Evolutionary conservation across 1,140 invertebrate genomes (phyloP), one percentile per base, ranked within the genome.

Genomic region (Tetramorium alpestre): DNA sequence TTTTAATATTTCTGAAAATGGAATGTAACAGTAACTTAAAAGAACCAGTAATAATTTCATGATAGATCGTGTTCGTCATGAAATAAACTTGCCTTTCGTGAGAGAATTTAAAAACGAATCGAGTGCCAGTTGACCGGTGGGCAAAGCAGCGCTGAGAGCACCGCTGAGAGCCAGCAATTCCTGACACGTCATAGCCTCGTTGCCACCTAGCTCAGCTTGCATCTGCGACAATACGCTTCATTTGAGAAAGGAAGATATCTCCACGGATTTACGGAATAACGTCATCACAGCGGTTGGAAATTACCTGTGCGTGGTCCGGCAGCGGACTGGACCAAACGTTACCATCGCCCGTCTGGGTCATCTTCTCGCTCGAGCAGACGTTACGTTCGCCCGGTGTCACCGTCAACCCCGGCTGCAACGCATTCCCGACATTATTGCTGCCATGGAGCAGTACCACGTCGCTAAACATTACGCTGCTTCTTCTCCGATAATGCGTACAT

Each of bases 81-180:
- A 58, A 22, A n/a, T 13, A 18, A 33, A 58, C 56, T 96, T 96
- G 73, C 97, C 97, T 94, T 98, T 98, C 11, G 97, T 97, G 11
- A 98, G 95, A 41, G 98, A 97, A 92, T 97, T 97, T 90, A 98
- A 97, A 93, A 98, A 97, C 2, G 97, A 97, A 90, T 98, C 97
- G 28, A 98, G 94, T 5, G 97, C 97, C 47, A 98, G 96, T 95
- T 98, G 98, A 56, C 98, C 98, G 7, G 98, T 98, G 25, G 98
- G 98, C 84, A 99, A 94, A 2, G 98, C 98, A 1, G 98, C 98
- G 90, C 98, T 98, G 41, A 99, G 96, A 11, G 98, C 98, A 60
- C 98, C 98, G 65, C 98, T 98, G 41, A 99, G 96, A 47, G 98
- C 98, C 60, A 99, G 96, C 2, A 99, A 96, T 95, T 99, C 98